These are phyloP conservation scores for Suricata suricatta DNA, from an alignment of 2,113 vertebrate genomes.

Conservation along the genomic window DNA sequence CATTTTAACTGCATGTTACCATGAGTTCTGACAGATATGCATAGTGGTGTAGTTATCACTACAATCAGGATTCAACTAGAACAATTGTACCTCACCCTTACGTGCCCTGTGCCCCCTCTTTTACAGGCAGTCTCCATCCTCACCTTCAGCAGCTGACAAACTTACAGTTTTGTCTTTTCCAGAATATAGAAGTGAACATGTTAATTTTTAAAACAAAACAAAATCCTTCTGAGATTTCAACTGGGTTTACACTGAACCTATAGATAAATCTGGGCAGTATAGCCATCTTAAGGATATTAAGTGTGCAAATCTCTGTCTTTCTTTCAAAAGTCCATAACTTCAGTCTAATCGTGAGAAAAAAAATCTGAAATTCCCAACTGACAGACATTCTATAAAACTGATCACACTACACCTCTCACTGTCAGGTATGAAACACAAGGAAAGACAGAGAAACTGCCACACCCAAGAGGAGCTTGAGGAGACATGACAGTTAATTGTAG, in stretches of 20 bases:
- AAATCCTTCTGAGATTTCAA: not conserved
- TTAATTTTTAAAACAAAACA: not conserved
- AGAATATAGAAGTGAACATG: not conserved
- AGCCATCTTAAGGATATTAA: not conserved
- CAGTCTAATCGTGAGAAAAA: not conserved
- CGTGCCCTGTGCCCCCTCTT: not conserved
- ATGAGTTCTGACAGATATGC: not conserved
- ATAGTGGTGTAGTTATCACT: not conserved
- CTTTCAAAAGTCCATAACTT: not conserved
- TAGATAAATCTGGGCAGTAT: not conserved
- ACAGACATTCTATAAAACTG: not conserved
- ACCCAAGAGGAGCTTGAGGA: not conserved
- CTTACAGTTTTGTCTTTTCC: not conserved
- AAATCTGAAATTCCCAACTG: not conserved
- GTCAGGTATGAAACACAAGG: not conserved
- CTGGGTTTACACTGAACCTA: not conserved
- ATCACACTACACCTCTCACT: not conserved
- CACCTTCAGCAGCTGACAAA: not conserved
- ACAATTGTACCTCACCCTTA: not conserved
- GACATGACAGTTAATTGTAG: not conserved
- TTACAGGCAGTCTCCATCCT: not conserved
- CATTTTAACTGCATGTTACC: not conserved
- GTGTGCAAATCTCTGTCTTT: not conserved
- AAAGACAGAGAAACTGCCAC: not conserved
- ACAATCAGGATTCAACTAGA: not conserved